A percentile compares a stretch with the other conserved stretches of the same genome.
These are phyloP conservation scores for Nymphalis c-album DNA, from an alignment of 2,888 invertebrate genomes.

Conservation along the genomic window DNA sequence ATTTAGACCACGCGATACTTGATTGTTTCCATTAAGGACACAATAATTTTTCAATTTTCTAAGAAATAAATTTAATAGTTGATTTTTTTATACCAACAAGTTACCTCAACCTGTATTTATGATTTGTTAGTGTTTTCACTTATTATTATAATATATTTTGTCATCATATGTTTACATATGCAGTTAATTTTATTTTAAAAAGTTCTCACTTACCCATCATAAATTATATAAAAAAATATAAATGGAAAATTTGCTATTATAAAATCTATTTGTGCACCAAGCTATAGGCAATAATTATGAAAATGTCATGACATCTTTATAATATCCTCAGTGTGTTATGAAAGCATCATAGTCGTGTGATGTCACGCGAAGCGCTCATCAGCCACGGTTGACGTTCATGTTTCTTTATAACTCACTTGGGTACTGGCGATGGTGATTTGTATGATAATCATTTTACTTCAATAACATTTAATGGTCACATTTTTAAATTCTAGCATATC, in stretches of 20 bases:
- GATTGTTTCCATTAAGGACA: not conserved
- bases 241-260: conserved; percentile 5
- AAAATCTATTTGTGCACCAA: conserved; percentile 22
- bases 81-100: no score
- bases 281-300: conserved; percentile 32
- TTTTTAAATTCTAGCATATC: not conserved
- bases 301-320: conserved; percentile 39
- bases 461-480: not conserved
- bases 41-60: no score
- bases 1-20: conserved; percentile 4
- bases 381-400: conserved; percentile 48
- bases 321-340: conserved; percentile 36
- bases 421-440: conserved; percentile 42
- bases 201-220: no score
- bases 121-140: no score
- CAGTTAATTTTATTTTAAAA: no score
- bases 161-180: no score
- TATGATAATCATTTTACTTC: conserved; percentile 7
- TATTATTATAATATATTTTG: no score
- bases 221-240: no score
- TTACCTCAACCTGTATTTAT: no score
- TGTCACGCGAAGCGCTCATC: conserved; percentile 72
- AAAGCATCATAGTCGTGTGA: conserved; percentile 36
- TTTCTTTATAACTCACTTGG: conserved; percentile 56
- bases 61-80: no score